Conservation (phyloP, 2,113 vertebrate species). For the Helogale parvula region DNA sequence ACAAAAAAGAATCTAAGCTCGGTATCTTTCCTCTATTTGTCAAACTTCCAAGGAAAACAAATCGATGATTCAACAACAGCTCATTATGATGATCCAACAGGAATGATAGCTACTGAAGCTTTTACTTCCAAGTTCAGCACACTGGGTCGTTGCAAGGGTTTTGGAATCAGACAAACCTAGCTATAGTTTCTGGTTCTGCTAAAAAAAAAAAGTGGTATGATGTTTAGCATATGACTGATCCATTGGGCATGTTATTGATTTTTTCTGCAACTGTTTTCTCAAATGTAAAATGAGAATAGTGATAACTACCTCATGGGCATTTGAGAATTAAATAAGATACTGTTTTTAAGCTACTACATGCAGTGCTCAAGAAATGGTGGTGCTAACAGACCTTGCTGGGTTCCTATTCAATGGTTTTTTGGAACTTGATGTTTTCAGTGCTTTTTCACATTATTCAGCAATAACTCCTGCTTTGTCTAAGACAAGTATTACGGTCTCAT, state of each 20-base stretch:
- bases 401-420: background rate
- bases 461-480: background rate
- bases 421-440: background rate
- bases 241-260: background rate
- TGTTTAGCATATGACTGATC: background rate
- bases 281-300: background rate
- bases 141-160: background rate
- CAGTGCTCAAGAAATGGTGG: background rate
- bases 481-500: background rate
- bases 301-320: background rate
- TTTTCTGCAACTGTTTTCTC: background rate
- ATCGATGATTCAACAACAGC: background rate
- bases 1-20: background rate
- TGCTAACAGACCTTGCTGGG: background rate
- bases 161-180: background rate
- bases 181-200: background rate
- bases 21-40: background rate
- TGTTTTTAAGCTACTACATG: background rate
- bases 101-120: background rate
- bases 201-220: background rate
- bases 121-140: background rate
- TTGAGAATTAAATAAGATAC: background rate
- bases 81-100: background rate
- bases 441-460: background rate
- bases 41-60: background rate